A percentile compares a stretch with the other conserved stretches of the same genome.
Conservation (phyloP, 2,113 vertebrate species). For the Shinisaurus crocodilurus region DNA sequence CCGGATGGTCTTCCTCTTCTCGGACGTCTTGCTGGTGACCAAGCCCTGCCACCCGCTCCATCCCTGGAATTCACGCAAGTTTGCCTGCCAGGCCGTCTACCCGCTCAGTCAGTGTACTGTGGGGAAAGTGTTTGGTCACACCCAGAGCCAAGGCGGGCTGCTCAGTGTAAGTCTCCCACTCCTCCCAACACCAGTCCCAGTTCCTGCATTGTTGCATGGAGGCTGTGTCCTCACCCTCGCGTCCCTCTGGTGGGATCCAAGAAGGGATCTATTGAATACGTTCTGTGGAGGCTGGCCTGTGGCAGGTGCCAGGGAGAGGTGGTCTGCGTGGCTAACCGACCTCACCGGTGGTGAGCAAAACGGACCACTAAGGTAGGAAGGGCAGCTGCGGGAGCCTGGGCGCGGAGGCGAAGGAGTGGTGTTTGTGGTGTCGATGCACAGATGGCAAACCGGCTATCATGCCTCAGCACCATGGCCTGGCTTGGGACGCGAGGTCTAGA, state of each 20-base stretch:
- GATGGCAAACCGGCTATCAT: too few species aligned
- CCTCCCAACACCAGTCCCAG: background rate
- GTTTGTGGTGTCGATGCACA: too few species aligned
- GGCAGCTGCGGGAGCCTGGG: background rate
- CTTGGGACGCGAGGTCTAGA: background rate
- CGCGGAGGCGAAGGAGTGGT: too few species aligned
- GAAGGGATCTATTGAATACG: too few species aligned
- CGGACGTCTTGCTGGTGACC: conserved; percentile 87
- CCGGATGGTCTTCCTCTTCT: conserved; percentile 95
- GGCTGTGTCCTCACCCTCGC: background rate
- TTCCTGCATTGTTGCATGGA: background rate
- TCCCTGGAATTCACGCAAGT: conserved; percentile 79
- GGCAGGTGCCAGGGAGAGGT: background rate
- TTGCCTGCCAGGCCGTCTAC: conserved; percentile 82
- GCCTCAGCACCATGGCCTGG: too few species aligned
- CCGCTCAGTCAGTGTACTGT: conserved; percentile 86
- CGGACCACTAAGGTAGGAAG: background rate
- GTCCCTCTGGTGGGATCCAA: background rate
- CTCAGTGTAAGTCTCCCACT: conserved; percentile 87
- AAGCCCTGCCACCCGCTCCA: conserved; percentile 83
- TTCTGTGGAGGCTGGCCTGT: background rate
- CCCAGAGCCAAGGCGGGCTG: conserved; percentile 88
- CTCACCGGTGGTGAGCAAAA: background rate
- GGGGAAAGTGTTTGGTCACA: conserved; percentile 93
- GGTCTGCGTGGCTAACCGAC: too few species aligned